These are phyloP conservation scores for Toxotes jaculatrix DNA, from an alignment of 2,113 vertebrate species.

Conservation along the genomic window DNA sequence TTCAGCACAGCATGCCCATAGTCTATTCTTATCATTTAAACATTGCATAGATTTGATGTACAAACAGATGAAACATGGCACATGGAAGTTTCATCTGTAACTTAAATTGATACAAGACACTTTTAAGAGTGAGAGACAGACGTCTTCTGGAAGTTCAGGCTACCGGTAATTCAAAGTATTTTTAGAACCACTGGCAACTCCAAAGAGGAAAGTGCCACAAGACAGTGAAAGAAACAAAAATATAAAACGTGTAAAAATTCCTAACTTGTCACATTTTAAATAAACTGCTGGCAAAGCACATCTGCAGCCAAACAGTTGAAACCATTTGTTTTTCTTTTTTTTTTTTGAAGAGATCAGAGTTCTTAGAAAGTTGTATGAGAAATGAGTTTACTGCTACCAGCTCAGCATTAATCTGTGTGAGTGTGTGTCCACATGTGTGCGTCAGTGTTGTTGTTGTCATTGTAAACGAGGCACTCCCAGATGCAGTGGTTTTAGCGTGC, in stretches of 20 bases:
- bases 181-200: not conserved
- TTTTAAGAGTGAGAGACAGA: not conserved
- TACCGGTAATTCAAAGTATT: constrained; percentile 5
- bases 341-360: not conserved
- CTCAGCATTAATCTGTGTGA: constrained; percentile 47
- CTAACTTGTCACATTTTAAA: constrained; percentile 26
- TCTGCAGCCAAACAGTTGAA: constrained; percentile 8
- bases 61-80: not conserved
- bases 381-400: constrained; percentile 34
- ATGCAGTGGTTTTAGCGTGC: constrained; percentile 75
- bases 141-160: constrained; percentile 7
- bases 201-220: constrained; percentile 30
- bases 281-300: constrained; percentile 4
- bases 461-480: constrained; percentile 76
- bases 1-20: not conserved
- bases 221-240: constrained; percentile 5
- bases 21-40: not conserved
- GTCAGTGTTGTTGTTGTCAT: constrained; percentile 65
- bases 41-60: not conserved
- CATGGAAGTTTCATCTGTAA: not conserved
- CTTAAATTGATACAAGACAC: not conserved
- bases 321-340: not conserved
- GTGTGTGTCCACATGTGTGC: constrained; percentile 35
- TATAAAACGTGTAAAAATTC: constrained; percentile 22
- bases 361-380: constrained; percentile 37